These are phyloP conservation scores for Archilochus colubris DNA, from an alignment of 2,113 vertebrate genomes.

Conservation along the genomic window DNA sequence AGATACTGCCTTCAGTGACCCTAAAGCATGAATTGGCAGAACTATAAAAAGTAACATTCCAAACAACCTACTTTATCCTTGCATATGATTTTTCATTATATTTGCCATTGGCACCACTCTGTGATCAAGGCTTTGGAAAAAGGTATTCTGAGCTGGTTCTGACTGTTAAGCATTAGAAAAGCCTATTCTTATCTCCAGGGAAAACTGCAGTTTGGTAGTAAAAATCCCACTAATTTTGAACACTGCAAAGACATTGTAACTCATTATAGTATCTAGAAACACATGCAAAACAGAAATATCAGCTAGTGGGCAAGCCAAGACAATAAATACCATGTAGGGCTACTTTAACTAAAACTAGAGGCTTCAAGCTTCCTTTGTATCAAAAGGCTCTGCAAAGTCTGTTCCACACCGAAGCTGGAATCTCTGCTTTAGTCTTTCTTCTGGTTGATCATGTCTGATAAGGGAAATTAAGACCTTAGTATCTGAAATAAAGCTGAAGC, in stretches of 20 bases:
- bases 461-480: accelerated
- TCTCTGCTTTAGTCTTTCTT: neutral
- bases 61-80: neutral
- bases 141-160: neutral
- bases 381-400: neutral
- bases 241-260: neutral
- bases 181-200: neutral
- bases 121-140: neutral
- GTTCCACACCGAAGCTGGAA: neutral
- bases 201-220: neutral
- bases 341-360: neutral
- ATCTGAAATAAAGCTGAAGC: neutral
- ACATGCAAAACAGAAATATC: neutral
- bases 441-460: neutral
- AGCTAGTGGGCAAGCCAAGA: neutral
- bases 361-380: neutral
- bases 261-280: neutral
- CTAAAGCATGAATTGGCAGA: neutral
- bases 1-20: neutral
- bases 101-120: neutral
- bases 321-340: neutral
- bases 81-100: neutral
- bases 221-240: neutral
- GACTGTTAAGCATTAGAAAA: neutral
- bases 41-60: neutral